Base-by-base conservation (phyloP, 1,140 invertebrate genomes). In the Conus ventricosus region DNA sequence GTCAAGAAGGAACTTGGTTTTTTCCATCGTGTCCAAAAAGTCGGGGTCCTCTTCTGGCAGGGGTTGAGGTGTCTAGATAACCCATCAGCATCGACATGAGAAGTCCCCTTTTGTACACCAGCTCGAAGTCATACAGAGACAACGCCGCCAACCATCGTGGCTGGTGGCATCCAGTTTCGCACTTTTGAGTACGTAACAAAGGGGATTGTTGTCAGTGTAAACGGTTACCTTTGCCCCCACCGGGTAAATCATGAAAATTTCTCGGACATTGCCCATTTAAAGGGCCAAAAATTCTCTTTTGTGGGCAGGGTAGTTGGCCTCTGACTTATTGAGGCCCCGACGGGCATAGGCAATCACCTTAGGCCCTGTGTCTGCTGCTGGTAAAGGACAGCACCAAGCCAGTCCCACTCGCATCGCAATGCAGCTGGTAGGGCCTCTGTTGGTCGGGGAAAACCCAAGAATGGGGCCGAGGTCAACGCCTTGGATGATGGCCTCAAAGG, bases 111-210 rank as follows among this genome's bases (percentile, higher is more conserved):
- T 83, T 63, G 25, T 89, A 89, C 27, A 5, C 53, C 0, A 90
- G 20, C 8, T 55, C 27, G 51, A 90, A 90, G 57, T 87, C 75
- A 85, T 87, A 88, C 71, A 63, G 71, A 11, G 89, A 55, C 53
- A 84, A 39, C 3, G 81, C n/a, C 5, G 90, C 90, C 0, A 90
- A 55, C 88, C 88, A 90, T 27, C 85, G 67, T 88, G 82, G 25
- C 86, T 57, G 27, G 87, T 90, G 17, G 87, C 89, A 80, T 90
- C 86, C 25, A 90, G 67, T 60, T 87, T 88, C 6, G 89, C 87
- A 25, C 76, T 71, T 55, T 84, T 63, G 0, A 90, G 63, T 7
- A 90, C 75, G 82, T 88, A 88, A 10, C 83, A 85, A 23, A 88
- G 54, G 8, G 87, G 86, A 39, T 39, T 39, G 39, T 39, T 39